These are phyloP conservation scores for Chlamydotis undulata DNA, from an alignment of 2,113 vertebrate species.

Conservation along the genomic window DNA sequence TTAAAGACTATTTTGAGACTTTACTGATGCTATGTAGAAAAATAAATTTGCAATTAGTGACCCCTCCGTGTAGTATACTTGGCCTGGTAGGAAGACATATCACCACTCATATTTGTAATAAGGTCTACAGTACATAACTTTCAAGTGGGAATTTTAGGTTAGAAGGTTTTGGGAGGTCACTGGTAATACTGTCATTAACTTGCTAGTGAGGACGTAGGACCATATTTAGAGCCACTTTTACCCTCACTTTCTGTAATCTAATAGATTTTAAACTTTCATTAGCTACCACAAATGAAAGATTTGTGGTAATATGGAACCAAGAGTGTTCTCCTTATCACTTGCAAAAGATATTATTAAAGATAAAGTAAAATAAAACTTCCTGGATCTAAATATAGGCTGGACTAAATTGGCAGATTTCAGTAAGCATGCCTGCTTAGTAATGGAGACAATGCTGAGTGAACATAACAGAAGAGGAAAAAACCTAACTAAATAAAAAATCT, in stretches of 20 bases:
- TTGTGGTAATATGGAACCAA: constrained; percentile 17
- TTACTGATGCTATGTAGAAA: neutral
- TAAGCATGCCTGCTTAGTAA: constrained; percentile 50
- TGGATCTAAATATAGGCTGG: constrained; percentile 35
- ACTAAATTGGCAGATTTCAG: constrained; percentile 51
- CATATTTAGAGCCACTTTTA: constrained; percentile 6
- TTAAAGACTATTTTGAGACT: neutral
- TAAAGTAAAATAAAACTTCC: constrained; percentile 31
- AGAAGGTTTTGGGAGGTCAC: neutral
- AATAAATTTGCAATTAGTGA: neutral
- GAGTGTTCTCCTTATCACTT: neutral
- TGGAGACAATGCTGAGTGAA: constrained; percentile 43
- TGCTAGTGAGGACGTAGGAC: neutral
- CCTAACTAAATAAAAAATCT: constrained; percentile 40
- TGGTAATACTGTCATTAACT: neutral
- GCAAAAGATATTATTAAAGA: constrained; percentile 8
- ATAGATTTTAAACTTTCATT: constrained; percentile 48
- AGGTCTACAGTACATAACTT: neutral
- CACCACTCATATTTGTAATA: neutral
- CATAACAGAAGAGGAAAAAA: constrained; percentile 13
- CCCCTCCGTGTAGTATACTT: neutral
- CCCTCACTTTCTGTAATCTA: neutral
- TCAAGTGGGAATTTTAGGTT: neutral
- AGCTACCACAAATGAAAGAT: constrained; percentile 43
- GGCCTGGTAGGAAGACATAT: neutral